phyloP scores from a whole-genome alignment of 2,888 invertebrate genomes.

The Hydrotaea diabolus region DNA sequence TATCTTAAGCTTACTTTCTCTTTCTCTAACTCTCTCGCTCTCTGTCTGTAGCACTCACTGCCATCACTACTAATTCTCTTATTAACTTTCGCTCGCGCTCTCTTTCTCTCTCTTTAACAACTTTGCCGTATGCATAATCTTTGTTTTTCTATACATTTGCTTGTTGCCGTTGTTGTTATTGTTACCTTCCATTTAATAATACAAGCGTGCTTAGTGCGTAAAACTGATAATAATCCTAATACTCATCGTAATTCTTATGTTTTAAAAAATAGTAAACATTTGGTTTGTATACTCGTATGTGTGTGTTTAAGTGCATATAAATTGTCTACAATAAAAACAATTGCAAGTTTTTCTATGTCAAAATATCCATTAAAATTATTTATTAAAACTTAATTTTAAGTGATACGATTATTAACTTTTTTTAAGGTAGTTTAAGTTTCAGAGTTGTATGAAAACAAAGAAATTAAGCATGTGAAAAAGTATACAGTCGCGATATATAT shows the following conservation, averaged over 20 bases:
- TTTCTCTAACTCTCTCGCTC: background rate
- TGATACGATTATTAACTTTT: too few species aligned
- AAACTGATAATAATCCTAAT: conserved; percentile 7
- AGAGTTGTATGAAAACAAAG: too few species aligned
- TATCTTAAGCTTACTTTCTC: background rate
- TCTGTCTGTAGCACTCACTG: background rate
- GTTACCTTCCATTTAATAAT: conserved; percentile 5
- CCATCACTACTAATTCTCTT: background rate
- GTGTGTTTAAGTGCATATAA: too few species aligned
- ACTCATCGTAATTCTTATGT: background rate
- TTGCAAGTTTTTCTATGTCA: too few species aligned
- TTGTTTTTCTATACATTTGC: conserved; percentile 11
- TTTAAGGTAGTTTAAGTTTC: too few species aligned
- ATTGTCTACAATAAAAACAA: too few species aligned
- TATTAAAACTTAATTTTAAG: too few species aligned
- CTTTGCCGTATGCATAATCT: background rate
- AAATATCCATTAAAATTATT: too few species aligned
- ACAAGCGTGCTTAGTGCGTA: background rate
- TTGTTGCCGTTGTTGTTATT: conserved; percentile 45
- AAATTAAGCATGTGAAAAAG: too few species aligned
- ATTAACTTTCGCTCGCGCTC: background rate
- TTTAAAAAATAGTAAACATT: background rate
- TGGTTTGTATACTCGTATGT: too few species aligned
- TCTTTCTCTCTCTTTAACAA: background rate
- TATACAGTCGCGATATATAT: too few species aligned